Percentiles rank a stretch among this genome's conserved stretches.
Conservation (phyloP, 2,888 invertebrate genomes). For the Octonoba sinensis region DNA sequence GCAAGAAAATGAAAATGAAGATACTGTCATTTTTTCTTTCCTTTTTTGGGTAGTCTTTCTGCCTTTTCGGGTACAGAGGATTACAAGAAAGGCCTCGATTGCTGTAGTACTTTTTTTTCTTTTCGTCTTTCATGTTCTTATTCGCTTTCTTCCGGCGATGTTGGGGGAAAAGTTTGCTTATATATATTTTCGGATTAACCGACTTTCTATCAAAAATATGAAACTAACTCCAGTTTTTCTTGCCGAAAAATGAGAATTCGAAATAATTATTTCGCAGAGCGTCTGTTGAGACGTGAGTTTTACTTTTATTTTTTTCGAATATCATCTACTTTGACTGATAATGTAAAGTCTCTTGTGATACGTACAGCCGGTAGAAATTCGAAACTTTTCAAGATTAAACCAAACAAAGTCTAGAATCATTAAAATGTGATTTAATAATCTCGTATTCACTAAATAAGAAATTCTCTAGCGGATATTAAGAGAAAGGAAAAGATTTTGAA, state of each 20-base stretch:
- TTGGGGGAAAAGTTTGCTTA: constrained; percentile 31
- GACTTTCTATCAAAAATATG: constrained; percentile 60
- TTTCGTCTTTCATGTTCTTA: constrained; percentile 1
- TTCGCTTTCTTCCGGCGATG: constrained; percentile 19
- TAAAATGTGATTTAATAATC: constrained; percentile 39
- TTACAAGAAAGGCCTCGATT: constrained; percentile 53
- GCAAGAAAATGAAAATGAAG: constrained; percentile 61
- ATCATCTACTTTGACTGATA: constrained; percentile 44
- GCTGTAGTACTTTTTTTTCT: constrained; percentile 13
- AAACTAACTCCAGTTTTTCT: constrained; percentile 39
- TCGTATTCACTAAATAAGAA: too few species aligned
- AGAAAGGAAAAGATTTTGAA: too few species aligned
- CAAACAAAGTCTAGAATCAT: constrained; percentile 33
- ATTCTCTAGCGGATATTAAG: too few species aligned
- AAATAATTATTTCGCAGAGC: constrained; percentile 47
- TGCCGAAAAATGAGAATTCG: constrained; percentile 55
- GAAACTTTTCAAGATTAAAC: constrained; percentile 25
- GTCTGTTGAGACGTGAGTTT: background rate
- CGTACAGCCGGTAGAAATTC: background rate
- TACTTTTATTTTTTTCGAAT: constrained; percentile 30
- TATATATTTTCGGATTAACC: constrained; percentile 59
- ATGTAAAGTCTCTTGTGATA: constrained; percentile 4
- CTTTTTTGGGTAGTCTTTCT: constrained; percentile 9
- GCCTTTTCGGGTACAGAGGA: constrained; percentile 49
- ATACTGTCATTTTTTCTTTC: constrained; percentile 47